These are phyloP conservation scores for Labia minor DNA, from an alignment of 2,888 invertebrate species.

Conservation along the genomic window DNA sequence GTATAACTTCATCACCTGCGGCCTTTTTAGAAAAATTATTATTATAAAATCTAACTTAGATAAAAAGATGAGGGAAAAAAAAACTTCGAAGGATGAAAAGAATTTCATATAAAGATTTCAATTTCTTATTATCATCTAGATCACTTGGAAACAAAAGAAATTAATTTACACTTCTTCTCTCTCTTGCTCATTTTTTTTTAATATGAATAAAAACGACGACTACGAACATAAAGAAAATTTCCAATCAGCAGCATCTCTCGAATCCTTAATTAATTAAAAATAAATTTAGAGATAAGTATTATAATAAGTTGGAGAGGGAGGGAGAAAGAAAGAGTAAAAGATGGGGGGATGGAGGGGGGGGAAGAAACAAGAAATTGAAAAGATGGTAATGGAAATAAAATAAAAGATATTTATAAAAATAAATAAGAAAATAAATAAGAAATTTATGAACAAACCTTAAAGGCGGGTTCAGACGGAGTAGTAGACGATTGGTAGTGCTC, in stretches of 20 bases:
- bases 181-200: neutral
- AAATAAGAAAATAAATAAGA: neutral
- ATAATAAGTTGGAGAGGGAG: neutral
- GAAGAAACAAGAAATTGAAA: neutral
- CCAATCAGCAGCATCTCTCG: neutral
- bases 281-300: neutral
- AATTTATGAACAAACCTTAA: too few species aligned
- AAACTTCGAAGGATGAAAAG: neutral
- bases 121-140: neutral
- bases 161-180: neutral
- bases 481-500: too few species aligned
- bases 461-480: too few species aligned
- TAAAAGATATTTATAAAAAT: neutral
- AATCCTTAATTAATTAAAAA: neutral
- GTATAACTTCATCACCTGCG: too few species aligned
- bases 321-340: neutral
- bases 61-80: neutral
- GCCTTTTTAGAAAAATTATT: too few species aligned
- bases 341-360: neutral
- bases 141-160: slow-evolving; percentile 8
- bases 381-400: neutral
- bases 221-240: neutral
- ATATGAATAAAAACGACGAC: neutral
- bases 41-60: too few species aligned
- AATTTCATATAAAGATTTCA: neutral